Conservation (phyloP, 2,888 invertebrate genomes). For the Anoncus sp. region DNA sequence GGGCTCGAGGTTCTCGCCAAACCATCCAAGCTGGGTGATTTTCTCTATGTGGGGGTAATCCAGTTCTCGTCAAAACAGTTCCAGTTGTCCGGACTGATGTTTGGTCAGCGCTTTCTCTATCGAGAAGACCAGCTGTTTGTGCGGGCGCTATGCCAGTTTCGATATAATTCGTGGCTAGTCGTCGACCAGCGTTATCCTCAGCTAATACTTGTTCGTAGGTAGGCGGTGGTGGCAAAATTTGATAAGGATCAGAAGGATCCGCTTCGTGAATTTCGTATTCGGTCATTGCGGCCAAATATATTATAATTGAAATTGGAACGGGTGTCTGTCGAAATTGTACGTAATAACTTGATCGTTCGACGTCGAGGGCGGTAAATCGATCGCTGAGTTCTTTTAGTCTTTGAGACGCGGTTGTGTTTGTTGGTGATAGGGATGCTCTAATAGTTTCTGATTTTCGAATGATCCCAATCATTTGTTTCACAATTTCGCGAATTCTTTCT, state of each 20-base stretch:
- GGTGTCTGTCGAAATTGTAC: slow-evolving; percentile 2
- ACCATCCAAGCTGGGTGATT: slow-evolving; percentile 41
- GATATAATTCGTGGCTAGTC: slow-evolving; percentile 18
- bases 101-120: slow-evolving; percentile 5
- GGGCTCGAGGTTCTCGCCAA: slow-evolving; percentile 33
- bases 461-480: slow-evolving; percentile 23
- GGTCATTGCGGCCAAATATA: slow-evolving; percentile 45
- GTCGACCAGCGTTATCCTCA: slow-evolving; percentile 18
- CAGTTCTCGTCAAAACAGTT: too few species aligned
- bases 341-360: slow-evolving; percentile 20
- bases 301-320: slow-evolving; percentile 22
- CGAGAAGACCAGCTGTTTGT: slow-evolving; percentile 26
- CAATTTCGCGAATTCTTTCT: slow-evolving; percentile 29
- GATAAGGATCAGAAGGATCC: slow-evolving; percentile 9
- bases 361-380: slow-evolving; percentile 8
- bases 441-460: slow-evolving; percentile 19
- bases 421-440: neutral
- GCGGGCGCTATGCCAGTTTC: slow-evolving; percentile 22
- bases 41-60: slow-evolving; percentile 25
- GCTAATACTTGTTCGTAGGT: too few species aligned
- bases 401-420: neutral
- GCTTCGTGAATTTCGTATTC: slow-evolving; percentile 8
- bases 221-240: too few species aligned
- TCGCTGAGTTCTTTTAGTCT: slow-evolving; percentile 13
- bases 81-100: too few species aligned